Conservation (phyloP, 2,797 vertebrate genomes). For the Choloepus didactylus region DNA sequence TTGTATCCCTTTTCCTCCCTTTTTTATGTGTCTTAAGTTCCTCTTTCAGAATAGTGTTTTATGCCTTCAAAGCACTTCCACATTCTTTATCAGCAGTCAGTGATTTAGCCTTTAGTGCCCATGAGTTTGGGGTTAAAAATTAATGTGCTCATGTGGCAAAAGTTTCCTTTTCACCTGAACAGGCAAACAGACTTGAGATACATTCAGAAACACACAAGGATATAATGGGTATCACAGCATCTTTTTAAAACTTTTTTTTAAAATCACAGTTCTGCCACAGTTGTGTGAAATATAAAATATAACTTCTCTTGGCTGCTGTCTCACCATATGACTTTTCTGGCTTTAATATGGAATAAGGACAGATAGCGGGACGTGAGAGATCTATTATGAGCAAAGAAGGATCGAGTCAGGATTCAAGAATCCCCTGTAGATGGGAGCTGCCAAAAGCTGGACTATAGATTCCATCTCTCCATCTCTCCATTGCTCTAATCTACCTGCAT, state of each 20-base stretch:
- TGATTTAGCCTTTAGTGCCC: neutral
- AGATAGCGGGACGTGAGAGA: neutral
- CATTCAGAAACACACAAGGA: constrained; percentile 16
- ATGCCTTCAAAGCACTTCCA: neutral
- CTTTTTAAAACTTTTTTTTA: neutral
- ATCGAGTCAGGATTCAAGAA: neutral
- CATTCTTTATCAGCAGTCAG: neutral
- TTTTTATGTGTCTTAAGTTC: neutral
- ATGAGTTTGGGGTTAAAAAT: constrained; percentile 50
- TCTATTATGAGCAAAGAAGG: neutral
- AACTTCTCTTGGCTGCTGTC: neutral
- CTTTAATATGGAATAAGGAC: neutral
- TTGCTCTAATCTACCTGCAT: neutral
- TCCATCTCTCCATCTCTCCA: neutral
- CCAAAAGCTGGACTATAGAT: neutral
- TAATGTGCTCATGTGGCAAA: neutral
- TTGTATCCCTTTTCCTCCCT: neutral
- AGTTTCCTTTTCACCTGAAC: neutral
- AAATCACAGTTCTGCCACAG: neutral
- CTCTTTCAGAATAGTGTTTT: neutral
- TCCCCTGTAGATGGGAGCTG: neutral
- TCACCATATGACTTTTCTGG: constrained; percentile 7
- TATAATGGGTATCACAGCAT: neutral
- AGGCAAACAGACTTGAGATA: neutral
- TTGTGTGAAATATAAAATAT: neutral